Base-by-base conservation (phyloP, 2,113 vertebrate species). In the Peromyscus californicus region DNA sequence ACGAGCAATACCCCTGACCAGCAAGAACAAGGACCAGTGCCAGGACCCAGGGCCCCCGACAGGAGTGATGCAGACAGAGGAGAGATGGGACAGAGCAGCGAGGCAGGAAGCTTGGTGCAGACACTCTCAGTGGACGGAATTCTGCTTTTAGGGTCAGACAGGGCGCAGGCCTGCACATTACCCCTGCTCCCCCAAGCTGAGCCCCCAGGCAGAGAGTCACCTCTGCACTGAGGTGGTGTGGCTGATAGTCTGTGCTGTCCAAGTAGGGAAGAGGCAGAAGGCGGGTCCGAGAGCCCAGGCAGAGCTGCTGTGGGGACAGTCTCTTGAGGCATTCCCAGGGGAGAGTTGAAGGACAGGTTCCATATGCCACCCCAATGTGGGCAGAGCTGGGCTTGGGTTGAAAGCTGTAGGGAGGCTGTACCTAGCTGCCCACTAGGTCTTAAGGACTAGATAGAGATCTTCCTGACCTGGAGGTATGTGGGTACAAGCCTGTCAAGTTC, bases 41-140 rank as follows among this genome's bases (percentile, higher is more conserved):
- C 22, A 51, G 39, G 24, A 79, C 39, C 86, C 0, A 63, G 5
- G 90, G 83, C 26, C 8, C 31, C 36, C 5, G 15, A 22, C 22
- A 85, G 59, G 16, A 70, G 48, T 17, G n/a, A 0, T 6, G 24
- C 6, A n/a, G 87, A 51, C 69, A 78, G 95, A 42, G 24, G 69
- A 16, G 69, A 54, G 0, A 13, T 4, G 1, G 36, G 67, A 39
- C 29, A 33, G n/a, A 45, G 83, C 15, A 17, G 29, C 26, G 15
- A 7, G 57, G 26, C 1, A 74, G 83, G 59, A 26, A 57, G 78
- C 33, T n/a, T 39, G 39, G 21, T 45, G 29, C 1, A 0, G 0
- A 39, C 16, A 26, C 39, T 6, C 75, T 36, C 6, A 5, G n/a
- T 15, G 0, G 7, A 48, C 26, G 2, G 61, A 33, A 48, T 5